phyloP scores from a whole-genome alignment of 1,140 invertebrate species.

The Hesperophylax magnus region DNA sequence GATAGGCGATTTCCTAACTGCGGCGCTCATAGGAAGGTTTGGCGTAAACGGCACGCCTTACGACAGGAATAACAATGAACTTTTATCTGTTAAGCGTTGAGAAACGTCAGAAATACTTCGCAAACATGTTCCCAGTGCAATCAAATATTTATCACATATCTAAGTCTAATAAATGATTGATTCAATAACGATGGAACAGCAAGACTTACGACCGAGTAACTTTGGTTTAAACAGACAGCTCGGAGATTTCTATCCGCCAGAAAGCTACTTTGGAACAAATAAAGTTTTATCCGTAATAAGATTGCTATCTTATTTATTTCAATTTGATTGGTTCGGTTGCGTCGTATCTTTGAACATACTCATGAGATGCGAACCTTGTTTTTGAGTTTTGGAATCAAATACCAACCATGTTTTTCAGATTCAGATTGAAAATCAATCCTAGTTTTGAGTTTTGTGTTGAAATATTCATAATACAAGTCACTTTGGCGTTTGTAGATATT shows the following conservation, averaged over 20 bases:
- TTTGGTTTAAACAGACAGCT: neutral
- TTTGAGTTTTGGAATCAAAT: too few relatives aligned
- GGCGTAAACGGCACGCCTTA: slow-evolving; percentile 24
- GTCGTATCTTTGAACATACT: neutral
- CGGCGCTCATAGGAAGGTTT: slow-evolving; percentile 3
- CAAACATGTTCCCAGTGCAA: slow-evolving; percentile 23
- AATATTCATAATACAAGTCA: too few relatives aligned
- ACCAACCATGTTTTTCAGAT: too few relatives aligned
- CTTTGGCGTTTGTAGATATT: too few relatives aligned
- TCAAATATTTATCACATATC: slow-evolving; percentile 49
- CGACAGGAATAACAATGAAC: slow-evolving; percentile 49
- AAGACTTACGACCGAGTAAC: neutral
- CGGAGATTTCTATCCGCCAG: neutral
- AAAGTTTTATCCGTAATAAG: too few relatives aligned
- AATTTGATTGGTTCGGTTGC: neutral
- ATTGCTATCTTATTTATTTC: too few relatives aligned
- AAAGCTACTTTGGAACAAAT: too few relatives aligned
- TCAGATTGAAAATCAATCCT: too few relatives aligned
- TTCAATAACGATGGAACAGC: neutral
- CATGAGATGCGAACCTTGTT: too few relatives aligned
- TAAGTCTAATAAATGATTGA: slow-evolving; percentile 18
- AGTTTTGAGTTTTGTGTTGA: too few relatives aligned
- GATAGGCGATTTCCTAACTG: slow-evolving; percentile 25
- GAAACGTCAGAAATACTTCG: neutral
- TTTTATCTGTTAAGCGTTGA: slow-evolving; percentile 3